Conservation (phyloP, 2,888 invertebrate genomes). For the Muschampia plurimacula region DNA sequence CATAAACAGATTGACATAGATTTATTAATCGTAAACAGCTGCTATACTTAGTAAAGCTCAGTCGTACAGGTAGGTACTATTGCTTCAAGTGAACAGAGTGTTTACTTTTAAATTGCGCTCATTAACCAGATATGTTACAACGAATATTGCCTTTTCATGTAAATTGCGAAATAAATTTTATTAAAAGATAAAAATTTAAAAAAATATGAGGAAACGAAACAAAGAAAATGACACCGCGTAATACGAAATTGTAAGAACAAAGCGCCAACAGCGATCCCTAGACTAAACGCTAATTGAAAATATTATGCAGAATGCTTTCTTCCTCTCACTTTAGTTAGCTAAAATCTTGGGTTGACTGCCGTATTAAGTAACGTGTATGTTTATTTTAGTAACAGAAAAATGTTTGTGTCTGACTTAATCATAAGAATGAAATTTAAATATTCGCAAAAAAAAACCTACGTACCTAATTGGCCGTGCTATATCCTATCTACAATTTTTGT, state of each 20-base stretch:
- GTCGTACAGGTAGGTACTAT: too few species aligned
- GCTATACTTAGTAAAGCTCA: too few species aligned
- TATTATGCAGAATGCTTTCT: slow-evolving; percentile 3
- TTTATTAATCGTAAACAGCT: too few species aligned
- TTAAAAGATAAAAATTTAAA: slow-evolving; percentile 19
- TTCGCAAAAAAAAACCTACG: too few species aligned
- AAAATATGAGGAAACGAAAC: neutral
- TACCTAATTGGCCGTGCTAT: too few species aligned
- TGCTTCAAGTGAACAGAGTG: too few species aligned
- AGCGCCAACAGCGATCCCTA: neutral
- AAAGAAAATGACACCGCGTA: neutral
- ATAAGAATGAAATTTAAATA: too few species aligned
- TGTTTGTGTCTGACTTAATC: too few species aligned
- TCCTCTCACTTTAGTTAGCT: neutral
- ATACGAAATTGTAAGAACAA: neutral
- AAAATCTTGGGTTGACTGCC: neutral
- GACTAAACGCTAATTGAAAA: slow-evolving; percentile 9
- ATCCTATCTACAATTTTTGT: too few species aligned
- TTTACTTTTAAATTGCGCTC: neutral
- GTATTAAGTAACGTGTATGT: neutral
- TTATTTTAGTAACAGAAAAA: neutral
- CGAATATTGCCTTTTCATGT: slow-evolving; percentile 27
- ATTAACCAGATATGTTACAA: slow-evolving; percentile 3
- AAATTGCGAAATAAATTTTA: slow-evolving; percentile 25
- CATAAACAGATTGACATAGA: too few species aligned